phyloP scores from a whole-genome alignment of 2,113 vertebrate genomes.

The Pituophis catenifer region DNA sequence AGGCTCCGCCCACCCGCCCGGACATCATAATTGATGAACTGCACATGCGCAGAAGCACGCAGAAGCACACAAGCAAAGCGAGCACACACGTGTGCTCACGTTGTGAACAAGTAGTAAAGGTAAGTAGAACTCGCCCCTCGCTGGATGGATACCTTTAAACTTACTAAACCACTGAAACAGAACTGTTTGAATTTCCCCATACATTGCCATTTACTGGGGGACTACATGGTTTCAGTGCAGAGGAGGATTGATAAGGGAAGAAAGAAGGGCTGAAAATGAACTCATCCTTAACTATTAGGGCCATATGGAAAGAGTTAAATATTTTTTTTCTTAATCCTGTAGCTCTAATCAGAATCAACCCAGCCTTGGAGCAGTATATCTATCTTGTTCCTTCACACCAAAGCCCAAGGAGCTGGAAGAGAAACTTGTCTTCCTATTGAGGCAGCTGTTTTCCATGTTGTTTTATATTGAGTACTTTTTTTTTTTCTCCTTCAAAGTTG shows the following conservation, averaged over 20 bases:
- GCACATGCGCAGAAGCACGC: too few species aligned
- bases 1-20: too few species aligned
- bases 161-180: background rate
- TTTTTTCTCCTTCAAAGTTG: background rate
- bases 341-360: background rate
- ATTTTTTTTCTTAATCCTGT: background rate
- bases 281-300: background rate
- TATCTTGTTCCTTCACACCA: too few species aligned
- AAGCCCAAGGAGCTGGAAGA: background rate
- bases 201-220: background rate
- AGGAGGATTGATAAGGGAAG: background rate
- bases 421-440: background rate
- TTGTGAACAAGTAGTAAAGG: too few species aligned
- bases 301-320: background rate
- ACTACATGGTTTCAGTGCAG: background rate
- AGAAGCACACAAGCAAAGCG: too few species aligned
- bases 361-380: background rate
- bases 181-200: background rate
- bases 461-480: background rate
- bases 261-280: background rate
- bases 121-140: too few species aligned
- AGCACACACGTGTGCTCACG: too few species aligned
- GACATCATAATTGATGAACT: too few species aligned
- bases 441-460: background rate
- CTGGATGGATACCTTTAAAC: background rate